phyloP scores from a whole-genome alignment of 2,113 vertebrate species.

The Phalacrocorax aristotelis region DNA sequence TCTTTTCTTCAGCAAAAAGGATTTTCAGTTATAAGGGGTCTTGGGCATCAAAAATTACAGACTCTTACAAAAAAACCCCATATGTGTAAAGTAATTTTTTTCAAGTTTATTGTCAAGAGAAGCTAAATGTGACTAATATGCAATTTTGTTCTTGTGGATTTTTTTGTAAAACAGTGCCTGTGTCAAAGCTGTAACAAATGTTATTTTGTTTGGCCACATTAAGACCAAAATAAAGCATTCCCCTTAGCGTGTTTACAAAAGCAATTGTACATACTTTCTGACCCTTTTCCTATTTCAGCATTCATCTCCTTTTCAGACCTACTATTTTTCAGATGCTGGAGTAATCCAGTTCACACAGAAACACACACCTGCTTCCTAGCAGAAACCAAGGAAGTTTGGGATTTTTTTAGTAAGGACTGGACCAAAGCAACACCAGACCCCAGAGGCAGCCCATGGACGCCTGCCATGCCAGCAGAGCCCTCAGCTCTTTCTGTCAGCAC shows the following conservation, averaged over 20 bases:
- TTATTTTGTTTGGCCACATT: not conserved
- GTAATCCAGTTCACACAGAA: not conserved
- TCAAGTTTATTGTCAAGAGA: not conserved
- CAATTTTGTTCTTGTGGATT: not conserved
- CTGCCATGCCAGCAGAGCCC: not conserved
- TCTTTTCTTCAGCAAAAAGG: not conserved
- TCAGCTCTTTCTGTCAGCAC: not conserved
- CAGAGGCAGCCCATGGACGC: not conserved
- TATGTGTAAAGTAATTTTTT: accelerated
- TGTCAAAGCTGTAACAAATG: not conserved
- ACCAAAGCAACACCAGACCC: not conserved
- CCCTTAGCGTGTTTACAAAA: not conserved
- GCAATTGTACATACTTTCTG: not conserved
- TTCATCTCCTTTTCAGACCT: not conserved
- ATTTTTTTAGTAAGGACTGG: not conserved
- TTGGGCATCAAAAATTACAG: not conserved
- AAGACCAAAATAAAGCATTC: not conserved
- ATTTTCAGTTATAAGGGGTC: not conserved
- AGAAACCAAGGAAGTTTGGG: not conserved
- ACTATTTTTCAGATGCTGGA: not conserved
- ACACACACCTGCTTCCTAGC: not conserved
- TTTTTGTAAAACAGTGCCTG: not conserved
- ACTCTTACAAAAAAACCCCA: not conserved
- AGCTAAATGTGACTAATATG: accelerated
- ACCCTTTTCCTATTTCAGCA: not conserved